Evolutionary conservation across 2,888 invertebrate species (phyloP).

Genomic region (Proisotoma minuta): DNA sequence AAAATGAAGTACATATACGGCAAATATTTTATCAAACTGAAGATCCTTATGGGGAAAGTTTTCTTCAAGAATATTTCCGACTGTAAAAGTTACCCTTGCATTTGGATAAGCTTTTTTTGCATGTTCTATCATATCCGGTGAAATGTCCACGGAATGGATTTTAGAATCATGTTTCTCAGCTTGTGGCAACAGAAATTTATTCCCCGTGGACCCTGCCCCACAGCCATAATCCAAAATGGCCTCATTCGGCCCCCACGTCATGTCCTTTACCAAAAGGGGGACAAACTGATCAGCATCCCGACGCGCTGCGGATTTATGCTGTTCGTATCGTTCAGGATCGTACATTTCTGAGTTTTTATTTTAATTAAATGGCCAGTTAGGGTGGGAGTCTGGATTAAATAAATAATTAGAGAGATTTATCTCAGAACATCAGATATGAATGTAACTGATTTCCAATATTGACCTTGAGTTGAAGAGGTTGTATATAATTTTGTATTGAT

Average conservation of each 20-base stretch:
- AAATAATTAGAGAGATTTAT: too few relatives aligned
- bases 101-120: constrained; percentile 29
- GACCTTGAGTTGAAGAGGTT: too few relatives aligned
- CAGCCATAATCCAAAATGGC: constrained; percentile 39
- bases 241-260: constrained; percentile 24
- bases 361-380: too few relatives aligned
- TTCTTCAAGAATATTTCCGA: constrained; percentile 23
- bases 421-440: too few relatives aligned
- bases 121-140: constrained; percentile 35
- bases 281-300: constrained; percentile 33
- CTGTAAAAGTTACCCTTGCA: constrained; percentile 19
- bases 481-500: too few relatives aligned
- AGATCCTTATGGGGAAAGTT: constrained; percentile 29
- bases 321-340: constrained; percentile 8
- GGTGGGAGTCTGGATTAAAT: too few relatives aligned
- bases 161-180: constrained; percentile 23
- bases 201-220: constrained; percentile 38
- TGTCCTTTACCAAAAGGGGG: constrained; percentile 22
- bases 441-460: too few relatives aligned
- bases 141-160: constrained; percentile 36
- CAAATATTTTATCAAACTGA: constrained; percentile 38
- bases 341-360: too few relatives aligned
- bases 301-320: neutral
- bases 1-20: constrained; percentile 40
- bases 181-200: constrained; percentile 26